Evolutionary conservation across 2,113 vertebrate species (phyloP).

Genomic region (Phodopus roborovskii): DNA sequence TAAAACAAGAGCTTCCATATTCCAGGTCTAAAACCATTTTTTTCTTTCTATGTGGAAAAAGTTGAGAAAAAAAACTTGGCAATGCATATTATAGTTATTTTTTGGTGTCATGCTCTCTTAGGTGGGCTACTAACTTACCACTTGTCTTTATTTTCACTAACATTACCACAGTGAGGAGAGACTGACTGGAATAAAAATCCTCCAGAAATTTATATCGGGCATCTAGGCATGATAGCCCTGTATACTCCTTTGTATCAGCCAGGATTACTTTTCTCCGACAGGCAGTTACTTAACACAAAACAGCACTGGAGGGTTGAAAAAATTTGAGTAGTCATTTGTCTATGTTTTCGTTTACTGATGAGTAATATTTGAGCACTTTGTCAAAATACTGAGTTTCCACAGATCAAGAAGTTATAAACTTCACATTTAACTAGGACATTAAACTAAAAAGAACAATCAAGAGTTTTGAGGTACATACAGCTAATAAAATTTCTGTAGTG

Average conservation of each 20-base stretch:
- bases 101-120: not conserved
- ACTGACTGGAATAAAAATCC: not conserved
- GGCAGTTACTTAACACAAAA: not conserved
- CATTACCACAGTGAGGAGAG: not conserved
- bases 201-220: not conserved
- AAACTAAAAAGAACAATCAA: not conserved
- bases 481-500: not conserved
- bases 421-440: slow-evolving; percentile 8
- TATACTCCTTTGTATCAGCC: rapidly evolving
- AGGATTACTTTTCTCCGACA: not conserved
- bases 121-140: not conserved
- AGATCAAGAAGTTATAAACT: slow-evolving; percentile 16
- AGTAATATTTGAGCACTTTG: not conserved
- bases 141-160: not conserved
- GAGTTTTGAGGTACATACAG: not conserved
- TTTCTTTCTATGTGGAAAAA: slow-evolving; percentile 1
- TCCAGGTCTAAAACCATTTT: not conserved
- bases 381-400: not conserved
- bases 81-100: not conserved
- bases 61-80: not conserved
- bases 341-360: not conserved
- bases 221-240: not conserved
- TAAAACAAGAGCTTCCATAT: not conserved
- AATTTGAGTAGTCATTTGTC: not conserved
- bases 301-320: not conserved